phyloP scores from a whole-genome alignment of 2,888 invertebrate genomes.

The Sylvicola fuscatus region DNA sequence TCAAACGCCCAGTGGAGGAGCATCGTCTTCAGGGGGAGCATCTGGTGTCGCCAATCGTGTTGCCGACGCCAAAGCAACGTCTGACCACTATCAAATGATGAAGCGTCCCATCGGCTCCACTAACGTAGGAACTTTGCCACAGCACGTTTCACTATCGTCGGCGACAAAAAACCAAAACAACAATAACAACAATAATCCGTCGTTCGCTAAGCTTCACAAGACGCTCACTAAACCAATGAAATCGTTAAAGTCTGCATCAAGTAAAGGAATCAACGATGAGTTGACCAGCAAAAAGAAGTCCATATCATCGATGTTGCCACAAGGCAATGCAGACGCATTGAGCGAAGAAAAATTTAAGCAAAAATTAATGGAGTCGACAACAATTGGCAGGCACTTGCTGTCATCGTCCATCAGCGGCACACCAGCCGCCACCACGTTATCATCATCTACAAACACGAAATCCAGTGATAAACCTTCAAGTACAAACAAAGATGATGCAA shows the following conservation, averaged over 20 bases:
- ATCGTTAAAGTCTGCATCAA: not conserved
- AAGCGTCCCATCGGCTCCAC: slow-evolving; percentile 35
- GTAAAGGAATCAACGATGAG: slow-evolving; percentile 5
- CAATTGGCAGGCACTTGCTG: too few relatives aligned
- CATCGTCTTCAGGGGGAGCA: too few relatives aligned
- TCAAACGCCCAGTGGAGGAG: too few relatives aligned
- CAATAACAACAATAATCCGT: slow-evolving; percentile 5
- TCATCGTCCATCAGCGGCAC: too few relatives aligned
- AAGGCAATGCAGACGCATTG: slow-evolving; percentile 25
- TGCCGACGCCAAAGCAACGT: not conserved
- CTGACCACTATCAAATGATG: slow-evolving; percentile 6
- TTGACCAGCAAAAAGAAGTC: slow-evolving; percentile 14
- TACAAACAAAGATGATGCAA: too few relatives aligned
- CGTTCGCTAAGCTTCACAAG: slow-evolving; percentile 2
- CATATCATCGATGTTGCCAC: slow-evolving; percentile 19
- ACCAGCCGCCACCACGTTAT: too few relatives aligned
- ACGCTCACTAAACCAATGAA: slow-evolving; percentile 1
- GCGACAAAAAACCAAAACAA: slow-evolving; percentile 6
- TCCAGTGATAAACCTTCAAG: too few relatives aligned
- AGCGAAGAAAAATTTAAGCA: slow-evolving; percentile 36
- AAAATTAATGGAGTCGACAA: slow-evolving; percentile 28
- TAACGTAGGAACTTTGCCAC: slow-evolving; percentile 40
- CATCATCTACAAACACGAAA: too few relatives aligned
- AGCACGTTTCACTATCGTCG: slow-evolving; percentile 10
- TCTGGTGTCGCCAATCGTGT: too few relatives aligned